Evolutionary conservation across 2,113 vertebrate species (phyloP), one percentile per base, ranked within the genome.

Genomic region (Sturnira hondurensis): DNA sequence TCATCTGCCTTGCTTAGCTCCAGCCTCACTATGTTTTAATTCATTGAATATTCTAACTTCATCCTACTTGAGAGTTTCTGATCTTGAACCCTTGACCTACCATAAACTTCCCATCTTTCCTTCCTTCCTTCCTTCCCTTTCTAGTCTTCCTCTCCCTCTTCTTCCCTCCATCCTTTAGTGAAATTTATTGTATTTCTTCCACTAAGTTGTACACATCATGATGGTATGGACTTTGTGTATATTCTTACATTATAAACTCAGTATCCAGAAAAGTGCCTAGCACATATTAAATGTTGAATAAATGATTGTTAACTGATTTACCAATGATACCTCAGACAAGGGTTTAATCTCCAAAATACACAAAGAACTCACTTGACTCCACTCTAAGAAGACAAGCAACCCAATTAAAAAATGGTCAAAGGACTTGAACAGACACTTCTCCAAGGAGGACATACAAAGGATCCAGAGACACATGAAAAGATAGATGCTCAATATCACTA

Each of bases 251-350:
- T 86, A 71, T 63, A 83, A 91, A 10, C 1, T 3, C 22, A 36
- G 19, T 63, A 41, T 56, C 38, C 54, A 86, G 16, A 74, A 92
- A 92, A 93, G 80, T 63, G 4, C 8, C 28, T 92, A 26, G 15
- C 11, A 47, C 12, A 41, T 78, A 78, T 41, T 56, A 94, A 84
- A 74, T 89, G 1, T 4, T 81, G 5, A 84, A 70, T 45, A 86
- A 93, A 68, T 33, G 65, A 78, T 58, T 89, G 45, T 63, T 83
- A 86, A 89, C 61, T 85, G 20, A 95, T n/a, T n/a, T n/a, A n/a
- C n/a, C n/a, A n/a, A n/a, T n/a, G n/a, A n/a, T n/a, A n/a, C n/a
- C n/a, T n/a, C n/a, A n/a, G n/a, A n/a, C n/a, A n/a, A n/a, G n/a
- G n/a, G n/a, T n/a, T n/a, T n/a, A n/a, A n/a, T n/a, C n/a, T n/a